phyloP scores from a whole-genome alignment of 2,113 vertebrate genomes.

The Nannobrachium achirus region DNA sequence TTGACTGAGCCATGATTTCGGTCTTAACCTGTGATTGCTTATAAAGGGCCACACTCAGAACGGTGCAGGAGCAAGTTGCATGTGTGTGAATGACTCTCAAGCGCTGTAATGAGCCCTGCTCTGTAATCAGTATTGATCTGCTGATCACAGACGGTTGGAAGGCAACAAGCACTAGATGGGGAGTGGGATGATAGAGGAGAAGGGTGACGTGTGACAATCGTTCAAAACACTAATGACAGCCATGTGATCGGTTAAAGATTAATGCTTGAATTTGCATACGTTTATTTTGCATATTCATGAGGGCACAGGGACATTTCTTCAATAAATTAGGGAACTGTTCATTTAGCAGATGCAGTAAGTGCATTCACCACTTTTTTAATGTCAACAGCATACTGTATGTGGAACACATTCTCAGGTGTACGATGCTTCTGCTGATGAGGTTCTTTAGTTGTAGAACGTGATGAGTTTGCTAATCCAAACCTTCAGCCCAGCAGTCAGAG shows the following conservation, averaged over 20 bases:
- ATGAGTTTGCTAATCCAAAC: conserved; percentile 39
- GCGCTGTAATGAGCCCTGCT: neutral
- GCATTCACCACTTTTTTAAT: too few relatives aligned
- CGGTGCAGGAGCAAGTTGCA: conserved; percentile 9
- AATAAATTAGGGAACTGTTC: too few relatives aligned
- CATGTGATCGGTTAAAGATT: too few relatives aligned
- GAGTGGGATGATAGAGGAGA: neutral
- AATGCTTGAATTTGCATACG: too few relatives aligned
- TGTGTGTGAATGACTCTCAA: conserved; percentile 29
- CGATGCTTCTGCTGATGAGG: conserved; percentile 45
- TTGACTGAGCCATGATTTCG: conserved; percentile 8
- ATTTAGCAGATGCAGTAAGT: too few relatives aligned
- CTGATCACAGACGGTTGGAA: conserved; percentile 15
- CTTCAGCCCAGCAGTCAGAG: neutral
- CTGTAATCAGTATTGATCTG: conserved; percentile 19
- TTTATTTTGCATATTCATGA: too few relatives aligned
- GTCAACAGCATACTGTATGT: too few relatives aligned
- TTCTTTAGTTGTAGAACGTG: conserved; percentile 32
- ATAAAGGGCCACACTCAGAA: conserved; percentile 8
- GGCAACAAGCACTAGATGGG: neutral
- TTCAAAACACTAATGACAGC: too few relatives aligned
- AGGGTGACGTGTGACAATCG: neutral
- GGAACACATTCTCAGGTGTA: conserved; percentile 26
- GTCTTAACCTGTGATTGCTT: conserved; percentile 12
- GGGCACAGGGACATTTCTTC: too few relatives aligned